Conservation (phyloP, 2,113 vertebrate genomes). For the Penelope pileata region DNA sequence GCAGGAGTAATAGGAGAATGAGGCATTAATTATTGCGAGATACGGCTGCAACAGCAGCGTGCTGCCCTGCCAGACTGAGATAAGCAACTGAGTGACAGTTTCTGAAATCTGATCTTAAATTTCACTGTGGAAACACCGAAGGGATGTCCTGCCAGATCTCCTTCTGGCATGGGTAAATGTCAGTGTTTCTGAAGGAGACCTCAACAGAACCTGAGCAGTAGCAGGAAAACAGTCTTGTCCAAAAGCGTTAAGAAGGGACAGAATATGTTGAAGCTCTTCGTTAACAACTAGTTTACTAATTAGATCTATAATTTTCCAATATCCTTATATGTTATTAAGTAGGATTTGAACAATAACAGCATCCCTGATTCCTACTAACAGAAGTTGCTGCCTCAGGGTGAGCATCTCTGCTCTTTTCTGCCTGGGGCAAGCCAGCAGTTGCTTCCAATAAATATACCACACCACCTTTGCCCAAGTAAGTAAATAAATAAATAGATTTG, state of each 20-base stretch:
- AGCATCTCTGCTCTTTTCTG: neutral
- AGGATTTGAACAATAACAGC: neutral
- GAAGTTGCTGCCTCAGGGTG: neutral
- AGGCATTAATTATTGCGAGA: conserved; percentile 26
- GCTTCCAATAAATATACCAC: neutral
- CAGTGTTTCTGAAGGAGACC: neutral
- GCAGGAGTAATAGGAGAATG: neutral
- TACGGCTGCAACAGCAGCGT: neutral
- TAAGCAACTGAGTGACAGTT: neutral
- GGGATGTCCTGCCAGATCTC: neutral
- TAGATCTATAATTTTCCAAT: neutral
- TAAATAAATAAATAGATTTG: neutral
- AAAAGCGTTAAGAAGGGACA: neutral
- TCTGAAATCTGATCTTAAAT: neutral
- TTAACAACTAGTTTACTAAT: neutral
- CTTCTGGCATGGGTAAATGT: neutral
- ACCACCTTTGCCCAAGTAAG: neutral
- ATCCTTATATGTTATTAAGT: neutral
- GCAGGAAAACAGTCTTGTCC: neutral
- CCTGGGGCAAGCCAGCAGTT: neutral
- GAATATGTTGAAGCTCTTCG: neutral
- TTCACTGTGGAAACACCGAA: neutral
- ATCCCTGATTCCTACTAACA: neutral
- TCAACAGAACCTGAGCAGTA: neutral
- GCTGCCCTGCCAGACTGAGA: neutral